These are phyloP conservation scores for Xiphias gladius DNA, from an alignment of 2,113 vertebrate species.

Conservation along the genomic window DNA sequence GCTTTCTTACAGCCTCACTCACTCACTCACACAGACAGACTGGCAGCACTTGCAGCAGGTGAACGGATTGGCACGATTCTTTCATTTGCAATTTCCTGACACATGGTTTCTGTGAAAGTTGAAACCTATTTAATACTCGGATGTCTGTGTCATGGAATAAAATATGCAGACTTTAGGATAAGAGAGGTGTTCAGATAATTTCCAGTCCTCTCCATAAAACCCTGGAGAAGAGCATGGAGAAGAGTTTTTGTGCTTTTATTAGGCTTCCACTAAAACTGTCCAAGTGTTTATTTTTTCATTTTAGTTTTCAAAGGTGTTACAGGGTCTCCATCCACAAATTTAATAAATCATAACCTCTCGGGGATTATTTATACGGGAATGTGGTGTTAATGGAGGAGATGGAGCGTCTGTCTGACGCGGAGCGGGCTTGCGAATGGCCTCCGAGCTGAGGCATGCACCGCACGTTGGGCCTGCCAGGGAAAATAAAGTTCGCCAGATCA, in stretches of 20 bases:
- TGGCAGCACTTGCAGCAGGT: constrained; percentile 37
- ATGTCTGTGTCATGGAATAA: constrained; percentile 29
- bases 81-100: constrained; percentile 58
- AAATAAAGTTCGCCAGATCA: constrained; percentile 86
- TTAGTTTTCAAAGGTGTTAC: constrained; percentile 68
- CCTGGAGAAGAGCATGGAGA: constrained; percentile 3
- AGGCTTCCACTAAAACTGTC: constrained; percentile 50
- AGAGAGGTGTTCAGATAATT: constrained; percentile 35
- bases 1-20: constrained; percentile 4
- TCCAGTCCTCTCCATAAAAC: not conserved
- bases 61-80: constrained; percentile 36
- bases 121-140: constrained; percentile 42
- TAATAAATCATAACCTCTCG: constrained; percentile 77
- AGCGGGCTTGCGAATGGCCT: constrained; percentile 45
- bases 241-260: constrained; percentile 39
- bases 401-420: constrained; percentile 50
- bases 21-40: not conserved
- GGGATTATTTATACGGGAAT: constrained; percentile 48
- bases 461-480: constrained; percentile 82
- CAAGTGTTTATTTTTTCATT: constrained; percentile 73
- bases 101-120: constrained; percentile 38
- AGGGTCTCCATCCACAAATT: constrained; percentile 52
- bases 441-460: constrained; percentile 68
- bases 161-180: constrained; percentile 40
- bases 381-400: constrained; percentile 78